Percentiles rank a stretch among this genome's conserved stretches.
Evolutionary conservation across 64 coral and sea anemone species (phyloP).

Genomic region (Montipora sp.): DNA sequence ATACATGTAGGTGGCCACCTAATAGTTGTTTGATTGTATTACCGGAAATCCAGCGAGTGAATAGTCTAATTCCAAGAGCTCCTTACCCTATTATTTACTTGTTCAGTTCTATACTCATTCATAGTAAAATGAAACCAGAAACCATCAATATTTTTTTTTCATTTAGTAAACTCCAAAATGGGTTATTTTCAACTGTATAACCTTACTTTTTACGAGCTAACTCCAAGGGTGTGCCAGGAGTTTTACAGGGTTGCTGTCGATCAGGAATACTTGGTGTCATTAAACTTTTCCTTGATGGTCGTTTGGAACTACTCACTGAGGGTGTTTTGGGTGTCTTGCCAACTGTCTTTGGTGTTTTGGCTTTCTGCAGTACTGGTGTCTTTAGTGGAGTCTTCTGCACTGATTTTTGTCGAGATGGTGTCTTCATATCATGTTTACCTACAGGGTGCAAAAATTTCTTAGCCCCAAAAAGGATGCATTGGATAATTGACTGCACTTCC

Average conservation of each 20-base stretch:
- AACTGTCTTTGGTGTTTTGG: background rate
- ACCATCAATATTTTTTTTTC: too few species aligned
- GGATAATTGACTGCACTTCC: too few species aligned
- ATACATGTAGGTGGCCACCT: too few species aligned
- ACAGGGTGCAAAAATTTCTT: background rate
- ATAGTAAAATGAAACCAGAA: too few species aligned
- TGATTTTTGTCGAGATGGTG: background rate
- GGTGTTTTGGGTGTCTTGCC: constrained; percentile 63
- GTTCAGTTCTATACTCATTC: too few species aligned
- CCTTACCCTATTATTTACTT: too few species aligned
- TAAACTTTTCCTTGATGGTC: constrained; percentile 69
- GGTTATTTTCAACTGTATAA: background rate
- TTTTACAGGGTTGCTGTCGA: constrained; percentile 81
- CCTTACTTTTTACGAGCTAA: constrained; percentile 88
- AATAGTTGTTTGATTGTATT: too few species aligned
- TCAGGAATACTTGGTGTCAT: constrained; percentile 89
- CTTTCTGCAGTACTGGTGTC: background rate
- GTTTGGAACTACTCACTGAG: background rate
- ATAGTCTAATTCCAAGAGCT: too few species aligned
- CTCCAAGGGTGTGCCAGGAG: constrained; percentile 83
- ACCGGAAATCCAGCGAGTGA: too few species aligned
- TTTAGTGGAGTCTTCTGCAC: background rate
- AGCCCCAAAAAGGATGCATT: too few species aligned
- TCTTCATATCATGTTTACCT: background rate
- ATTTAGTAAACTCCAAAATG: background rate